phyloP scores from a whole-genome alignment of 1,140 invertebrate species.

The Condylostylus longicornis region DNA sequence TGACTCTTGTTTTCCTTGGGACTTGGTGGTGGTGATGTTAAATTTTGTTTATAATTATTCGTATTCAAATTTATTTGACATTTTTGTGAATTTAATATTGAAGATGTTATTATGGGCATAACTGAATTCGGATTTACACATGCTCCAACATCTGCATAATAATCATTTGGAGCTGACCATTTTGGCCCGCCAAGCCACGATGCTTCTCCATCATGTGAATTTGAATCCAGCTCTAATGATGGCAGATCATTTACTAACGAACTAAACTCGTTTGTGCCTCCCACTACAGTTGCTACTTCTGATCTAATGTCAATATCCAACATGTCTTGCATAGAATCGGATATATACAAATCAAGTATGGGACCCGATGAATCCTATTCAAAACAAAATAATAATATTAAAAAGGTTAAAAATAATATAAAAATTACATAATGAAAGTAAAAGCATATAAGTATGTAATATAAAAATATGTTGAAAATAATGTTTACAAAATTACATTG shows the following conservation, averaged over 20 bases:
- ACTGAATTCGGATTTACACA: slow-evolving; percentile 67
- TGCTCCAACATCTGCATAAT: slow-evolving; percentile 53
- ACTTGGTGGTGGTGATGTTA: slow-evolving; percentile 28
- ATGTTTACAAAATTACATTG: too few relatives aligned
- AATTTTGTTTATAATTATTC: slow-evolving; percentile 11
- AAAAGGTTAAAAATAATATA: too few relatives aligned
- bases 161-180: slow-evolving; percentile 51
- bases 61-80: slow-evolving; percentile 13
- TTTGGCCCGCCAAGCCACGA: slow-evolving; percentile 39
- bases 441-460: too few relatives aligned
- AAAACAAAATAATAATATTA: slow-evolving; percentile 5
- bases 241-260: slow-evolving; percentile 41
- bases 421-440: too few relatives aligned
- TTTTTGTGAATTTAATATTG: slow-evolving; percentile 15
- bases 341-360: slow-evolving; percentile 43
- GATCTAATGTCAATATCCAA: slow-evolving; percentile 68
- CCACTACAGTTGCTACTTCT: slow-evolving; percentile 60
- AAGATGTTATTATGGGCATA: slow-evolving; percentile 36
- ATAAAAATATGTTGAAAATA: too few relatives aligned
- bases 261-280: slow-evolving; percentile 45
- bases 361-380: slow-evolving; percentile 37
- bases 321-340: slow-evolving; percentile 58
- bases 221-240: slow-evolving; percentile 48
- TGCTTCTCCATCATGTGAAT: slow-evolving; percentile 39
- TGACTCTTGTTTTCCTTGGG: slow-evolving; percentile 44